Conservation (phyloP, 2,113 vertebrate species). For the Xiphorhynchus elegans region DNA sequence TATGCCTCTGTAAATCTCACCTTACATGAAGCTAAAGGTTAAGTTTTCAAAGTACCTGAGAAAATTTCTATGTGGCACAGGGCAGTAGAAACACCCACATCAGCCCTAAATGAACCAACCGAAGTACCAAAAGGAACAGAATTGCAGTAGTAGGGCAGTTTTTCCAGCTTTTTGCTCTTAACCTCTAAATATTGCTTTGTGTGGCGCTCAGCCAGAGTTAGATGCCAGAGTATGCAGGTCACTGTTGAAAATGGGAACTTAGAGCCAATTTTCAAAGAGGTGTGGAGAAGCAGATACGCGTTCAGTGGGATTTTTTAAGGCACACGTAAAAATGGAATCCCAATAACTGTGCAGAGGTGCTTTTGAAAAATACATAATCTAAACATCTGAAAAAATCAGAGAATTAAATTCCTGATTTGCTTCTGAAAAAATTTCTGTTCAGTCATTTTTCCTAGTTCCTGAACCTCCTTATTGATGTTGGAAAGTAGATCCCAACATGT, state of each 20-base stretch:
- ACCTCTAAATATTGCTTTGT: background rate
- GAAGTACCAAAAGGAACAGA: background rate
- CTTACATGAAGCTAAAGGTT: background rate
- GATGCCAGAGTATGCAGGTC: background rate
- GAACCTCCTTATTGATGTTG: background rate
- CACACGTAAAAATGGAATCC: background rate
- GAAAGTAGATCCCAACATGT: background rate
- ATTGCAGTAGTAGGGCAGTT: background rate
- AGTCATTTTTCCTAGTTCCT: background rate
- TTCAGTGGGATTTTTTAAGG: background rate
- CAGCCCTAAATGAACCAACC: background rate
- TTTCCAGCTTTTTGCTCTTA: background rate
- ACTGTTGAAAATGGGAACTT: background rate
- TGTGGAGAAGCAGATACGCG: background rate
- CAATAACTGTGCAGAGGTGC: background rate
- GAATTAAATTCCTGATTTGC: background rate
- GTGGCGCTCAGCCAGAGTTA: background rate
- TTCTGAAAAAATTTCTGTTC: background rate
- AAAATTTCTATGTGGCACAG: background rate
- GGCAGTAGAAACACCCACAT: background rate
- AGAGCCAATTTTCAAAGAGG: background rate
- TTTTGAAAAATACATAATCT: background rate
- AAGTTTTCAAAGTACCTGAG: background rate
- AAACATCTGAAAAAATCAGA: background rate
- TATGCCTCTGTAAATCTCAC: background rate